Evolutionary conservation across 2,888 invertebrate genomes (phyloP).

Genomic region (Leucania comma): DNA sequence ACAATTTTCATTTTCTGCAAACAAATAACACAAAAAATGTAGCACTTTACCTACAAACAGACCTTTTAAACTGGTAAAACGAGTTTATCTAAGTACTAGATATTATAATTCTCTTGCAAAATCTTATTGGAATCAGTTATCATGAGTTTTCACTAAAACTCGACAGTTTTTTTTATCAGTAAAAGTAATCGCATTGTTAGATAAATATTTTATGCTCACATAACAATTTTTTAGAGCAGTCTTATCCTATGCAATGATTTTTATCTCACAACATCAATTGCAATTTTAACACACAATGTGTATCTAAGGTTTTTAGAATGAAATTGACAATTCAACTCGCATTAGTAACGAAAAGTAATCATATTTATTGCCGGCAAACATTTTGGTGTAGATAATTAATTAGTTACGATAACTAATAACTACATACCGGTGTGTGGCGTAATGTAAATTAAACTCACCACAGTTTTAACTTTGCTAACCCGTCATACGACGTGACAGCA

Average conservation of each 20-base stretch:
- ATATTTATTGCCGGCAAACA: conserved; percentile 5
- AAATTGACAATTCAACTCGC: conserved; percentile 22
- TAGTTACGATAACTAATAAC: neutral
- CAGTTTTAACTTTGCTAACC: neutral
- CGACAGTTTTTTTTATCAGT: neutral
- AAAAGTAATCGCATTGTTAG: neutral
- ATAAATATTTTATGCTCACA: neutral
- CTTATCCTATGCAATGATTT: conserved; percentile 1
- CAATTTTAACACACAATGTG: conserved; percentile 40
- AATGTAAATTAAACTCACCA: neutral
- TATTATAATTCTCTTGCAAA: neutral
- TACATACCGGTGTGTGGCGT: conserved; percentile 31
- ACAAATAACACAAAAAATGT: conserved; percentile 30
- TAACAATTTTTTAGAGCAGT: neutral
- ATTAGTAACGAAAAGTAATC: neutral
- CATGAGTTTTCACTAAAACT: neutral
- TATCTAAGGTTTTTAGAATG: neutral
- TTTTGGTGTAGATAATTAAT: conserved; percentile 5
- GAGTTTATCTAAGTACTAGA: conserved; percentile 33
- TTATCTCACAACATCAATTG: conserved; percentile 25
- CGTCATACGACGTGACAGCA: conserved; percentile 14
- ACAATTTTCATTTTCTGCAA: conserved; percentile 92
- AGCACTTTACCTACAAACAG: neutral
- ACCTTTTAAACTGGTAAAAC: conserved; percentile 33
- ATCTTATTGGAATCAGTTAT: conserved; percentile 9